phyloP scores from a whole-genome alignment of 2,888 invertebrate species.

The Saturnia pavonia region DNA sequence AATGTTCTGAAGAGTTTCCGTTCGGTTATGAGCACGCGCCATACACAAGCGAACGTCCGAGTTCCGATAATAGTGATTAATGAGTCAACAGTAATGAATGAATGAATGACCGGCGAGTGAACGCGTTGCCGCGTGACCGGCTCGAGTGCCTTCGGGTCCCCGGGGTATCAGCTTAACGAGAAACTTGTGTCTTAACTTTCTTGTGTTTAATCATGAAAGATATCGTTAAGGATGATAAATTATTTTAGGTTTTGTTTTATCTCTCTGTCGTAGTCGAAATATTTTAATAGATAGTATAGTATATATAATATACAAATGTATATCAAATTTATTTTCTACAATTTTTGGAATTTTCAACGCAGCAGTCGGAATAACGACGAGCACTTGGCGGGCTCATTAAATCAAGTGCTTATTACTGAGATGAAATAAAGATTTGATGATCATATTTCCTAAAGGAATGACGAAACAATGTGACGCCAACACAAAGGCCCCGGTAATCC shows the following conservation, averaged over 20 bases:
- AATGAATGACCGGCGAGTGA: slow-evolving; percentile 7
- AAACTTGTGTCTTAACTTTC: not conserved
- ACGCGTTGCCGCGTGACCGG: not conserved
- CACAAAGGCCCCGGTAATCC: slow-evolving; percentile 9
- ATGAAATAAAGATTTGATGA: not conserved
- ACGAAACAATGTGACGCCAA: not conserved
- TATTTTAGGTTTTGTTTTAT: not conserved
- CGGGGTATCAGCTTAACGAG: not conserved
- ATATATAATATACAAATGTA: no score
- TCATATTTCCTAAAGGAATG: not conserved
- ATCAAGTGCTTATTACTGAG: not conserved
- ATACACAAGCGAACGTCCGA: not conserved
- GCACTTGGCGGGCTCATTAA: not conserved
- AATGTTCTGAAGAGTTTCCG: not conserved
- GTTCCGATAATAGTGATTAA: slow-evolving; percentile 12
- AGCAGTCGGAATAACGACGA: no score
- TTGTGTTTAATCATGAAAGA: not conserved
- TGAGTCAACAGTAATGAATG: slow-evolving; percentile 3
- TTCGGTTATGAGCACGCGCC: not conserved
- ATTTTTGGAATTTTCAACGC: no score
- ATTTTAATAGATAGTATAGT: no score
- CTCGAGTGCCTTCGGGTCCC: not conserved
- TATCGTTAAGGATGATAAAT: not conserved
- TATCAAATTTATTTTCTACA: no score
- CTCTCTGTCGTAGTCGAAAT: no score